Evolutionary conservation across 2,797 vertebrate species (phyloP).

Genomic region (Periparus ater): DNA sequence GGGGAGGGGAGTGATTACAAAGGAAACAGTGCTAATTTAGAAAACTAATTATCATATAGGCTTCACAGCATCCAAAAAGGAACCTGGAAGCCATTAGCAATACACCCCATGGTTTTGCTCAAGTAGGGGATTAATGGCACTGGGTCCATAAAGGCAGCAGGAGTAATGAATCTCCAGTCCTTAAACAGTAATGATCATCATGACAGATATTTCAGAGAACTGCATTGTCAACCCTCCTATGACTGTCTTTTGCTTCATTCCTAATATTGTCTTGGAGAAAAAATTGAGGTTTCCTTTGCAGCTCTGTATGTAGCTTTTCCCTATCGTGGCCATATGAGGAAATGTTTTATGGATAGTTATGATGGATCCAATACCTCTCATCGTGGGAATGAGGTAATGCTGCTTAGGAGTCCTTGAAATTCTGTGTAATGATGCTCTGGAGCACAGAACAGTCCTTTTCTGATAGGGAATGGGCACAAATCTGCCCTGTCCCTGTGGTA

Average conservation of each 20-base stretch:
- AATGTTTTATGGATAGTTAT: not conserved
- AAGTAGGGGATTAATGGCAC: constrained; percentile 54
- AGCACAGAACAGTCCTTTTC: not conserved
- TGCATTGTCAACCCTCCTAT: not conserved
- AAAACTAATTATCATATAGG: constrained; percentile 69
- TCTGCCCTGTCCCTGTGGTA: not conserved
- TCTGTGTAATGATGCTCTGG: not conserved
- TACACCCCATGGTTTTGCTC: constrained; percentile 49
- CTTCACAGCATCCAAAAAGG: constrained; percentile 59
- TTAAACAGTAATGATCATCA: constrained; percentile 16
- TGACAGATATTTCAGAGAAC: not conserved
- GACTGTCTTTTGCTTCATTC: not conserved
- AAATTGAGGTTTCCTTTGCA: not conserved
- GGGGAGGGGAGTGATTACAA: constrained; percentile 54
- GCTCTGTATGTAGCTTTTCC: not conserved
- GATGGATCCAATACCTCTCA: not conserved
- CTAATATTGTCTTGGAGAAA: not conserved
- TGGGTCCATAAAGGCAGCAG: constrained; percentile 29
- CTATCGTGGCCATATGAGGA: not conserved
- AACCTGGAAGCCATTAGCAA: constrained; percentile 67
- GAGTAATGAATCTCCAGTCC: constrained; percentile 44
- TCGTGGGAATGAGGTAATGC: not conserved
- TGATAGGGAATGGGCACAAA: not conserved
- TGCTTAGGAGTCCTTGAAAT: not conserved
- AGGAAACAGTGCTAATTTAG: constrained; percentile 65